Conservation (phyloP, 2,797 vertebrate genomes). For the Semotilus atromaculatus region DNA sequence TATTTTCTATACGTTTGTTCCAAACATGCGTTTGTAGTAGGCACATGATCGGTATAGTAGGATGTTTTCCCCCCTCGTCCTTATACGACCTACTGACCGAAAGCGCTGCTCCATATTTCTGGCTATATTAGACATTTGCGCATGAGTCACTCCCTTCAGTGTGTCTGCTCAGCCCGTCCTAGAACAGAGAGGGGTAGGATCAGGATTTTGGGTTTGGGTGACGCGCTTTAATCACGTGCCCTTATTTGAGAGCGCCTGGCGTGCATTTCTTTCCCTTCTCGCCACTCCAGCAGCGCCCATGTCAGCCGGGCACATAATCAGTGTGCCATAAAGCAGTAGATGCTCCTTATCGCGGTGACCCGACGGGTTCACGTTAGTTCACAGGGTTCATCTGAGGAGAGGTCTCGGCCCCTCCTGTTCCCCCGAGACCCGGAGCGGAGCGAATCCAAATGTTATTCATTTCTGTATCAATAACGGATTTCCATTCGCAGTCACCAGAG, state of each 20-base stretch:
- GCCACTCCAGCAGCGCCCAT: constrained; percentile 58
- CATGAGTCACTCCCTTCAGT: constrained; percentile 59
- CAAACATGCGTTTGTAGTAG: constrained; percentile 9
- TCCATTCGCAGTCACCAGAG: constrained; percentile 68
- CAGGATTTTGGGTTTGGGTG: constrained; percentile 82
- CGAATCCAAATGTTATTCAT: constrained; percentile 79
- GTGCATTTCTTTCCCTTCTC: constrained; percentile 54
- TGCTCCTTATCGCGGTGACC: constrained; percentile 77
- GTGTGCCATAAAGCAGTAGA: constrained; percentile 72
- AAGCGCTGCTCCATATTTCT: constrained; percentile 50
- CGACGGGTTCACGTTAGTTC: constrained; percentile 82
- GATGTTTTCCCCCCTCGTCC: constrained; percentile 32
- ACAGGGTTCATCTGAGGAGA: constrained; percentile 82
- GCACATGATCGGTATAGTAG: not conserved
- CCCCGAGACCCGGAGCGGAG: constrained; percentile 77
- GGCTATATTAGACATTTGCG: constrained; percentile 55
- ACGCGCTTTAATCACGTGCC: constrained; percentile 82
- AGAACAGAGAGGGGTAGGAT: constrained; percentile 81
- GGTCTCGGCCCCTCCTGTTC: constrained; percentile 78
- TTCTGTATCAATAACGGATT: constrained; percentile 79
- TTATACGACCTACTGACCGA: constrained; percentile 54
- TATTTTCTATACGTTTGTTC: not conserved
- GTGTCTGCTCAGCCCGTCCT: constrained; percentile 75
- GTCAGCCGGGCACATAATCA: constrained; percentile 70
- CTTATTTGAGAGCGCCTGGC: constrained; percentile 61